Evolutionary conservation across 2,113 vertebrate species (phyloP).

Genomic region (Channa maculata): DNA sequence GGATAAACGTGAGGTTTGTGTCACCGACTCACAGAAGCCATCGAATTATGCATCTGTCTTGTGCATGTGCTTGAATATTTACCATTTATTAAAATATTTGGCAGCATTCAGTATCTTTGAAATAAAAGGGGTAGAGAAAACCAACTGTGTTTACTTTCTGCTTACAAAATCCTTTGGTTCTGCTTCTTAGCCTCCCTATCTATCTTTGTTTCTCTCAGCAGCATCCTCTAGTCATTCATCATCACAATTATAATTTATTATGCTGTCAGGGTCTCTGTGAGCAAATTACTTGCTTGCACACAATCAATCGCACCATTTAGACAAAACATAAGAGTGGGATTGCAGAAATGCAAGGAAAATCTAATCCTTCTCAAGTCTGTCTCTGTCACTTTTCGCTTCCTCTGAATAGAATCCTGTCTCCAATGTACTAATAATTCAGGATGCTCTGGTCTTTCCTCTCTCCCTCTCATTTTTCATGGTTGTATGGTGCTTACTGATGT

Average conservation of each 20-base stretch:
- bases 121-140: neutral
- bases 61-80: conserved; percentile 28
- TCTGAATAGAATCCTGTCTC: neutral
- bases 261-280: conserved; percentile 2
- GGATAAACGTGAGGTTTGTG: conserved; percentile 22
- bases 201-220: conserved; percentile 19
- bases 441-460: neutral
- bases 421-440: neutral
- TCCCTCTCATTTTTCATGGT: neutral
- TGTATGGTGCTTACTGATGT: conserved; percentile 14
- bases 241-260: conserved; percentile 28
- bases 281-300: conserved; percentile 20
- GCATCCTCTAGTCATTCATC: conserved; percentile 28
- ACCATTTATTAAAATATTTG: conserved; percentile 32
- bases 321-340: conserved; percentile 4
- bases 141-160: conserved; percentile 12
- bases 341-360: conserved; percentile 14
- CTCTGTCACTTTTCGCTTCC: neutral
- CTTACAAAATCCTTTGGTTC: neutral
- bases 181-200: neutral
- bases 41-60: conserved; percentile 39
- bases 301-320: conserved; percentile 25
- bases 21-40: conserved; percentile 4
- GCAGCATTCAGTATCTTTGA: neutral
- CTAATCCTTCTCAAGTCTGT: conserved; percentile 4